Base-by-base conservation (phyloP, 2,797 vertebrate species). In the Eremophila alpestris region DNA sequence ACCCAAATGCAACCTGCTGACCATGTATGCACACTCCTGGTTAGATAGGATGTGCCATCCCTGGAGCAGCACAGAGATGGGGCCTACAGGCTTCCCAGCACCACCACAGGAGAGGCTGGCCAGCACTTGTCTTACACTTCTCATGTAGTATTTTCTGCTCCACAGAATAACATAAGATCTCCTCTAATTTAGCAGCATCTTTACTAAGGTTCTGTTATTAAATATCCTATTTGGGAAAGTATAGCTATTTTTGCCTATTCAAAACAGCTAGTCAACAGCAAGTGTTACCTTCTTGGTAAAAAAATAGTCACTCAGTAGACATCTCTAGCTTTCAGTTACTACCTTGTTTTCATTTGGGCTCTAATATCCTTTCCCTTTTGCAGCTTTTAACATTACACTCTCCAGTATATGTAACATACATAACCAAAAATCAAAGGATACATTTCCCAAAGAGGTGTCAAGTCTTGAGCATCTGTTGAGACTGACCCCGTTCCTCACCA, bases 401-500 rank as follows among this genome's bases (percentile, higher is more conserved):
- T 56, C 24, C 16, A 32, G 20, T 77, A 24, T 1, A 48, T 11
- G 16, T 59, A 64, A 8, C 8, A 59, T 67, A 79, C 13, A 26
- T n/a, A 94, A 55, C 13, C 46, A 76, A 91, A 75, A 87, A 67
- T 68, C 30, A 82, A 84, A 76, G 55, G 27, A 82, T 21, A 16
- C 21, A 24, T 83, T 94, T 86, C 69, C n/a, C 58, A 88, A 54
- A 64, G 27, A 64, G 24, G 45, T 78, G 49, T 34, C 29, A 70
- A 20, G 26, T 2, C 21, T 56, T 30, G 7, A 49, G 29, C 34
- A 27, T 52, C 56, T 83, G 21, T 64, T 85, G 64, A 93, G 64
- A 29, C 29, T 36, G 34, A 70, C 17, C 82, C 15, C 27, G 18
- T 41, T 80, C 45, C 36, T 60, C 62, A 58, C 6, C 32, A 64